Percentiles rank a stretch among this genome's conserved stretches.
phyloP scores from a whole-genome alignment of 2,888 invertebrate genomes.

The Sturmia bella region DNA sequence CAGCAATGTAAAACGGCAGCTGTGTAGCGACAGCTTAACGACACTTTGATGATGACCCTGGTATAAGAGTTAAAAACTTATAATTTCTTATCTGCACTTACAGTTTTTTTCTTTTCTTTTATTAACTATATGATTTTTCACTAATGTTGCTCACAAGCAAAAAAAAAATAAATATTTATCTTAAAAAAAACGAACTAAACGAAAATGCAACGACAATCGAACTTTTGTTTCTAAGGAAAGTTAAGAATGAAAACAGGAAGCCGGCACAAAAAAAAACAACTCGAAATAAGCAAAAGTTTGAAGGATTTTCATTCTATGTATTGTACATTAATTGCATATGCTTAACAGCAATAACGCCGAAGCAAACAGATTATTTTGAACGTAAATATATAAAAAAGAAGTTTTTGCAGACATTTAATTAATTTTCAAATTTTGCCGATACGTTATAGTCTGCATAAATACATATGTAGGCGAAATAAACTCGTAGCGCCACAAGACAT shows the following conservation, averaged over 20 bases:
- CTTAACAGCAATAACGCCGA: too few relatives aligned
- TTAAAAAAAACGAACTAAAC: neutral
- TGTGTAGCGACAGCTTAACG: constrained; percentile 47
- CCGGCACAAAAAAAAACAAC: neutral
- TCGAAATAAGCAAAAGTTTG: too few relatives aligned
- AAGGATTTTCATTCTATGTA: neutral
- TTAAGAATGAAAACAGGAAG: neutral
- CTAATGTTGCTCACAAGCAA: constrained; percentile 8
- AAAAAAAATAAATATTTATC: neutral
- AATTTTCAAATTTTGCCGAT: too few relatives aligned
- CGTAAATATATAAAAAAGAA: too few relatives aligned
- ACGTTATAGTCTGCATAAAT: too few relatives aligned
- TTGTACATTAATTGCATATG: too few relatives aligned
- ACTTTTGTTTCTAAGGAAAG: too few relatives aligned
- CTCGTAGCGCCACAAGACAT: too few relatives aligned
- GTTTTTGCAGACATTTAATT: too few relatives aligned
- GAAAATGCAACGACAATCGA: constrained; percentile 31
- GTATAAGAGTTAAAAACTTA: constrained; percentile 15
- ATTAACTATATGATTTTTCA: constrained; percentile 59
- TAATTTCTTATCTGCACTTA: constrained; percentile 26
- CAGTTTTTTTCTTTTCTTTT: neutral
- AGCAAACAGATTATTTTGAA: too few relatives aligned
- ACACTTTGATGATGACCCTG: constrained; percentile 47
- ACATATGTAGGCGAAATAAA: too few relatives aligned
- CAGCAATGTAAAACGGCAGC: constrained; percentile 25